Base-by-base conservation (phyloP, 2,113 vertebrate genomes). In the Oostethus manadensis region DNA sequence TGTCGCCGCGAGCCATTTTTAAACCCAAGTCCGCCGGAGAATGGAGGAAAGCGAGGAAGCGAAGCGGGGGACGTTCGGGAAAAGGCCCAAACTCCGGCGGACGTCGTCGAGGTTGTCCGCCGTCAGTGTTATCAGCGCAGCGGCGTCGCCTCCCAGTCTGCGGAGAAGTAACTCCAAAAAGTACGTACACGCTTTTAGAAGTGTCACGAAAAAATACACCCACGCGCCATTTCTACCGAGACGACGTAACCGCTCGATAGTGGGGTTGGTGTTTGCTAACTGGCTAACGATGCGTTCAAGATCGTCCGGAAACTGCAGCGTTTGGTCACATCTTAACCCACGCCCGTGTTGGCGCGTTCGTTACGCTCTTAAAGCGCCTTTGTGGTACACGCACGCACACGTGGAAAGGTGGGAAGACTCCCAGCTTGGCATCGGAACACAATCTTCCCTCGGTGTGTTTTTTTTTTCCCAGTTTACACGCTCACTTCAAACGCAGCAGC, bases 31-130 rank as follows among this genome's bases (percentile, higher is more conserved):
- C 10, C 11, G 0, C 8, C 8, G 9, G 2, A 57, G 74, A 70
- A 86, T 86, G 85, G 83, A 86, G 23, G 85, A 85, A 64, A 79
- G 38, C 3, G 85, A 84, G 46, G 80, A 74, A n/a, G 64, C 73
- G 4, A 18, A 23, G 3, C 58, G 54, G 50, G n/a, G 0, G 8
- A 44, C 56, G 48, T 17, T 8, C 66, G 78, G 40, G 23, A 76
- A 73, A 42, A 74, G 56, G 20, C 70, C 45, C 20, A 81, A 67
- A 45, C 62, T 82, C 4, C 82, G 80, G 10, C 77, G 76, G 46
- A 51, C 51, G 67, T 77, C 83, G 60, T 83, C 83, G 72, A 80
- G 83, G 62, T 79, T 70, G 17, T 86, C 84, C 43, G 70, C 7
- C 1, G 58, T 46, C 33, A 80, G 81, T 49, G 20, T 74, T 17